phyloP scores from a whole-genome alignment of 23 tunicate species.

The Ciona savignyi region DNA sequence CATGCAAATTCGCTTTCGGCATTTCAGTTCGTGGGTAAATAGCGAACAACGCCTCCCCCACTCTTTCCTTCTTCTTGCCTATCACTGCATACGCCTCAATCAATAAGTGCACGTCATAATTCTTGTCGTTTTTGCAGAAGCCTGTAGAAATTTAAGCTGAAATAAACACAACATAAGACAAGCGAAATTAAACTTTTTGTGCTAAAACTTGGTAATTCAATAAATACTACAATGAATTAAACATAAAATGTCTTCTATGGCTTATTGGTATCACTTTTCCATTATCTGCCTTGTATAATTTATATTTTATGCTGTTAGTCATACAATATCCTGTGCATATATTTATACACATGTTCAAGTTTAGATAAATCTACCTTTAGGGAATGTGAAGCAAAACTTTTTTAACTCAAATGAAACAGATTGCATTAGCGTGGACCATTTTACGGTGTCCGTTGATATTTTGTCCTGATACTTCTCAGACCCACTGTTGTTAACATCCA shows the following conservation, averaged over 20 bases:
- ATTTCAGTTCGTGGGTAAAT: constrained; percentile 79
- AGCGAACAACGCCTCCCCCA: constrained; percentile 78
- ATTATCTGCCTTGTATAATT: too few species aligned
- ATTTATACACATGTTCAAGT: too few species aligned
- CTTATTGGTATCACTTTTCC: too few species aligned
- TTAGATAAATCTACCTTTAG: constrained; percentile 36
- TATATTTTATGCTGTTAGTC: too few species aligned
- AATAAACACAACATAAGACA: not conserved
- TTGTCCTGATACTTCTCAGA: not conserved
- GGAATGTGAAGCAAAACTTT: constrained; percentile 35
- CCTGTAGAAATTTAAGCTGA: constrained; percentile 18
- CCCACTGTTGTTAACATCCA: constrained; percentile 54
- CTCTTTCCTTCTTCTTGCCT: constrained; percentile 9
- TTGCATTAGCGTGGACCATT: constrained; percentile 31
- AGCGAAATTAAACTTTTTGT: not conserved
- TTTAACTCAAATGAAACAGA: constrained; percentile 25
- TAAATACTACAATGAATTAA: not conserved
- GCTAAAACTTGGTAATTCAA: not conserved
- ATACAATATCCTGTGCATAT: too few species aligned
- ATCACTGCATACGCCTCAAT: constrained; percentile 45
- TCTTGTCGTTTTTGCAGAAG: constrained; percentile 83
- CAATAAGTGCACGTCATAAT: constrained; percentile 64
- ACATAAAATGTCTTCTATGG: too few species aligned
- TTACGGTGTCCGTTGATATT: constrained; percentile 34
- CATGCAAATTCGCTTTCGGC: constrained; percentile 65